phyloP scores from a whole-genome alignment of 35 echinoderm and acorn worm species.

The Apostichopus parvimensis region DNA sequence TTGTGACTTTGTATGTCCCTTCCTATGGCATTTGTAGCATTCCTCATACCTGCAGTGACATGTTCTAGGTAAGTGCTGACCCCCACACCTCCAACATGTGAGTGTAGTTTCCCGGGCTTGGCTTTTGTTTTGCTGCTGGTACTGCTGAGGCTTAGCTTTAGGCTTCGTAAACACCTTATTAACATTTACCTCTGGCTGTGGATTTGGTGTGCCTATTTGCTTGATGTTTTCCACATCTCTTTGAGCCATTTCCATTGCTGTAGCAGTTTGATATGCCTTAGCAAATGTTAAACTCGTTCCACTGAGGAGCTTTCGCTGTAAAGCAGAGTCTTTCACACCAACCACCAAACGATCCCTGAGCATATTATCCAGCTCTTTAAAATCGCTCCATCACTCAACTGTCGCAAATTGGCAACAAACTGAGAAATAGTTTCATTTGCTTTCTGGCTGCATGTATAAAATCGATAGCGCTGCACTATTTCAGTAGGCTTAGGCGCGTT shows the following conservation, averaged over 20 bases:
- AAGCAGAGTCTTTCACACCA: not conserved
- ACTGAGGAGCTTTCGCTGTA: no score
- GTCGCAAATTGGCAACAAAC: constrained; percentile 5
- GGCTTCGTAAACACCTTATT: constrained; percentile 4
- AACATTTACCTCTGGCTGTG: not conserved
- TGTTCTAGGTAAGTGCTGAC: not conserved
- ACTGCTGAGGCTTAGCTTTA: not conserved
- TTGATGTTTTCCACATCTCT: constrained; percentile 12
- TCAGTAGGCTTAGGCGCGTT: constrained; percentile 47
- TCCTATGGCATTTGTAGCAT: constrained; percentile 48
- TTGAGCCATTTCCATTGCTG: constrained; percentile 38
- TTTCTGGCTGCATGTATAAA: constrained; percentile 34
- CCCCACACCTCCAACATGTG: constrained; percentile 44
- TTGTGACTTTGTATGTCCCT: constrained; percentile 6
- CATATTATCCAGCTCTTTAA: constrained; percentile 6
- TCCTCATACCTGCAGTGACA: constrained; percentile 23
- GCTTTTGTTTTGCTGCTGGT: not conserved
- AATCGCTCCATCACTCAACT: constrained; percentile 37
- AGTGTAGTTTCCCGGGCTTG: not conserved
- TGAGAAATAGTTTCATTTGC: constrained; percentile 21
- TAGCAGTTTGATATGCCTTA: not conserved
- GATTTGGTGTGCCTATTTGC: not conserved
- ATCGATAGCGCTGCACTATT: constrained; percentile 57
- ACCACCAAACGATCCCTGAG: constrained; percentile 40
- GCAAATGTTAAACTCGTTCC: no score